These are phyloP conservation scores for Loripinus fragilis DNA, from an alignment of 2,888 invertebrate genomes.

Conservation along the genomic window DNA sequence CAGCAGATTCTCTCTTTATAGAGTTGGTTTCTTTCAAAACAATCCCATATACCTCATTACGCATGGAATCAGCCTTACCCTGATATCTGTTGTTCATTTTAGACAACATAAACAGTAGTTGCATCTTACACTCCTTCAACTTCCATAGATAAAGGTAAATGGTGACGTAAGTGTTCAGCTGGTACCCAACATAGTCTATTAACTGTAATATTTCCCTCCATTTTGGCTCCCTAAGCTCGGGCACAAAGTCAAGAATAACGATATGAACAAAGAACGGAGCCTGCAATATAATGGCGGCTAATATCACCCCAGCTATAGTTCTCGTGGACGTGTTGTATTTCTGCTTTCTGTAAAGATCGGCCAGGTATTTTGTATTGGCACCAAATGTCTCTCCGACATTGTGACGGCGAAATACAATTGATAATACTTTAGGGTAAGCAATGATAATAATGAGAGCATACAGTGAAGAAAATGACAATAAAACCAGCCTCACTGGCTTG, in stretches of 20 bases:
- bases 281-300: background rate
- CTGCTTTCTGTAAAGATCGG: background rate
- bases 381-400: background rate
- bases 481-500: background rate
- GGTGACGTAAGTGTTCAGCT: background rate
- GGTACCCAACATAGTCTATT: background rate
- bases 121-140: background rate
- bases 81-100: background rate
- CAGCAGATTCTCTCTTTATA: no score
- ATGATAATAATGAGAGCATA: background rate
- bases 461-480: background rate
- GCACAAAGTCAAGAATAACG: background rate
- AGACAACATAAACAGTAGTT: background rate
- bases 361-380: background rate
- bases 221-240: background rate
- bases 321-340: background rate
- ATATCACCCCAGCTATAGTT: background rate
- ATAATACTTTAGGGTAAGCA: background rate
- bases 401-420: background rate
- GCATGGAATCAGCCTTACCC: background rate
- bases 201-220: background rate
- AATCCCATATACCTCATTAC: background rate
- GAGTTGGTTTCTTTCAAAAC: background rate
- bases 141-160: background rate
- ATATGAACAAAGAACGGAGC: background rate